Evolutionary conservation across 1,140 invertebrate species (phyloP).

Genomic region (Telenomus remus): DNA sequence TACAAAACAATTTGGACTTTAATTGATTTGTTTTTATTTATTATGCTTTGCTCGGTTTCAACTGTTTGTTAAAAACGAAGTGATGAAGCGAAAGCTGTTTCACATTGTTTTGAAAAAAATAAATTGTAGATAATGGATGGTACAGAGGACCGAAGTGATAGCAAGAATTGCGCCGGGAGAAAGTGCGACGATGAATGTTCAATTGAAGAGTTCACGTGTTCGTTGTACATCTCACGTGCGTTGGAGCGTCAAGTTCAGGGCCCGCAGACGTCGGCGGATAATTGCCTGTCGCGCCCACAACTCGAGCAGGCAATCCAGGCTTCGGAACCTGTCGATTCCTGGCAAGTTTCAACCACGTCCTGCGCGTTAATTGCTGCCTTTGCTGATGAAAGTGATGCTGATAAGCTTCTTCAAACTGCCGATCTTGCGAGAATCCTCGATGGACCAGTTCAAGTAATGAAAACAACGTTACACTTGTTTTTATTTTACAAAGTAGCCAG

Average conservation of each 20-base stretch:
- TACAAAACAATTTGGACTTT: too few species aligned
- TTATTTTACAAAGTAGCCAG: too few species aligned
- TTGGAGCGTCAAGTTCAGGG: conserved; percentile 49
- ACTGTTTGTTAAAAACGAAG: too few species aligned
- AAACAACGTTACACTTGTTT: too few species aligned
- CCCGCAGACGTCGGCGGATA: conserved; percentile 17
- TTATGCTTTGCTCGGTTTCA: too few species aligned
- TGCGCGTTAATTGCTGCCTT: conserved; percentile 73
- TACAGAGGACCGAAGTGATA: background rate
- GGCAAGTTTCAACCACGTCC: conserved; percentile 70
- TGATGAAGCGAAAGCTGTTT: too few species aligned
- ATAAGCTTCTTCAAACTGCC: conserved; percentile 66
- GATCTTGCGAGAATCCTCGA: conserved; percentile 69
- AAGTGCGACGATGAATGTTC: conserved; percentile 1
- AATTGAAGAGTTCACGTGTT: conserved; percentile 62
- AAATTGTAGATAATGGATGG: conserved; percentile 35
- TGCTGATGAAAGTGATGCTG: conserved; percentile 67
- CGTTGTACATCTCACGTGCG: conserved; percentile 69
- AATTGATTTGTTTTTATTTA: too few species aligned
- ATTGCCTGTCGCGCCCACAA: conserved; percentile 52
- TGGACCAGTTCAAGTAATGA: conserved; percentile 71
- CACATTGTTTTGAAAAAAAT: too few species aligned
- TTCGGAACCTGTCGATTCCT: conserved; percentile 61
- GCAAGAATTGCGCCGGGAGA: background rate
- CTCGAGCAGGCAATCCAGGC: conserved; percentile 68